Conservation (phyloP, 2,113 vertebrate genomes). For the Ursus arctos region DNA sequence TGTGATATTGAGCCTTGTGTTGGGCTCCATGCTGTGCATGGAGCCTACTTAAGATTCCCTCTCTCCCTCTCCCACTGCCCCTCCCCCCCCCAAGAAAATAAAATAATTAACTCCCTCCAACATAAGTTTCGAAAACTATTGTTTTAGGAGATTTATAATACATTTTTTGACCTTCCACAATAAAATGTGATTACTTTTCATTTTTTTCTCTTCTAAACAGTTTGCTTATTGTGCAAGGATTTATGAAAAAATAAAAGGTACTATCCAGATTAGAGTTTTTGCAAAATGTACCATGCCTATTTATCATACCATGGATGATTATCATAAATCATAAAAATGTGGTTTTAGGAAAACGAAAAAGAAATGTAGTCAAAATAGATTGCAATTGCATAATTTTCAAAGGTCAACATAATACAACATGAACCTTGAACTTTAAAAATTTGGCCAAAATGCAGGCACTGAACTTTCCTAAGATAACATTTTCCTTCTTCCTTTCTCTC, state of each 20-base stretch:
- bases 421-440: constrained; percentile 25
- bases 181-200: not conserved
- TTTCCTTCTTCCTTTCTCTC: not conserved
- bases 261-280: not conserved
- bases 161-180: not conserved
- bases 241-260: not conserved
- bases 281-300: not conserved
- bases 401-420: constrained; percentile 5
- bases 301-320: not conserved
- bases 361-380: not conserved
- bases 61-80: not conserved
- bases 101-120: not conserved
- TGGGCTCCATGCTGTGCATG: not conserved
- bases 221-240: not conserved
- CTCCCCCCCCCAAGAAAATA: not conserved
- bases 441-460: not conserved
- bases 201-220: not conserved
- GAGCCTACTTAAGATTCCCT: not conserved
- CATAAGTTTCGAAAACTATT: not conserved
- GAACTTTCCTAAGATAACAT: not conserved
- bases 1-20: not conserved
- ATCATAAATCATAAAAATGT: constrained; percentile 45
- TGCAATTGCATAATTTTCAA: constrained; percentile 3
- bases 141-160: not conserved
- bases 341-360: not conserved